A percentile compares a stretch with the other conserved stretches of the same genome.
These are phyloP conservation scores for Phrynocephalus guinanensis DNA, from an alignment of 2,797 vertebrate genomes.

Conservation along the genomic window DNA sequence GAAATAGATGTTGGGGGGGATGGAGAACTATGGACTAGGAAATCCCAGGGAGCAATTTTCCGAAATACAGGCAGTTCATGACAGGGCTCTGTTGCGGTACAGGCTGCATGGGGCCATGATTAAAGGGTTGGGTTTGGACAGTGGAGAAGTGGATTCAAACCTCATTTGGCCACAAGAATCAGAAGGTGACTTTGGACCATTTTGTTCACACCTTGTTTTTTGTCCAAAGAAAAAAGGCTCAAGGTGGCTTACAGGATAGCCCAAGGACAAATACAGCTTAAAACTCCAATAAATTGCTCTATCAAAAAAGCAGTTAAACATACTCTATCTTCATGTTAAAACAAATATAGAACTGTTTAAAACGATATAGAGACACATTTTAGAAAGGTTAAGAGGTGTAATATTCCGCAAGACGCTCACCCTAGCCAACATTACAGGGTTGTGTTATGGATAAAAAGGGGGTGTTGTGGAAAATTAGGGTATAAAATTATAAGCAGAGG, in stretches of 20 bases:
- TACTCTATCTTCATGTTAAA: too few relatives aligned
- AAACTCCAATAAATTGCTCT: too few relatives aligned
- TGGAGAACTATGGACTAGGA: background rate
- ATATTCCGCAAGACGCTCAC: background rate
- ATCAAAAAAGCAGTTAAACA: too few relatives aligned
- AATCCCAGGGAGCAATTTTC: background rate
- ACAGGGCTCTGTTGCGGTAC: background rate
- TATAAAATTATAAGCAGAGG: too few relatives aligned
- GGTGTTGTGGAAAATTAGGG: background rate
- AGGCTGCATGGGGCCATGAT: background rate
- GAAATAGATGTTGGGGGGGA: background rate
- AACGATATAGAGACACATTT: too few relatives aligned
- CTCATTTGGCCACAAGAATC: background rate
- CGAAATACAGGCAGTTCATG: too few relatives aligned
- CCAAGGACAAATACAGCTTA: too few relatives aligned
- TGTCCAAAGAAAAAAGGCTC: too few relatives aligned
- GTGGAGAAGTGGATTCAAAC: background rate
- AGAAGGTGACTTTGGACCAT: background rate
- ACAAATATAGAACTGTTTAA: too few relatives aligned
- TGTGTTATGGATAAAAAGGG: background rate
- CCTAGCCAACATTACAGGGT: background rate
- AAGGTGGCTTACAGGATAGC: too few relatives aligned
- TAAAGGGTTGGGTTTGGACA: background rate
- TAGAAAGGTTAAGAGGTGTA: too few relatives aligned
- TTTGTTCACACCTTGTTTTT: background rate